Base-by-base conservation (phyloP, 2,888 invertebrate genomes). In the Maniola hyperantus region DNA sequence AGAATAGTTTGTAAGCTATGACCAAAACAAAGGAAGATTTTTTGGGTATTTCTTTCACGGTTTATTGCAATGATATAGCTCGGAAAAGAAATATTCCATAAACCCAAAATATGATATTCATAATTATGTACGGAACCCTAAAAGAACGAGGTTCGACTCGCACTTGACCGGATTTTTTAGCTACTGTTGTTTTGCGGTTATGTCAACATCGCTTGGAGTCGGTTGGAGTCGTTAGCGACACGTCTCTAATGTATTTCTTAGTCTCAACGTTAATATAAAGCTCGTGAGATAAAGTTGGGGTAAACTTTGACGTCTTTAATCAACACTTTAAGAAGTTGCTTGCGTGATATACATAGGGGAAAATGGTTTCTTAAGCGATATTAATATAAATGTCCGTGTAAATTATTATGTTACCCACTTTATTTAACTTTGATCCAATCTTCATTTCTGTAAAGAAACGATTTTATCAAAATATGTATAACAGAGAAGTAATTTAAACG, bases 291-390 rank as follows among this genome's bases (percentile, higher is more conserved):
- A 53, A 60, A 61, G 26, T 68, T 57, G 15, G 44, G 39, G 34
- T 57, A 53, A 65, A 64, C 65, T 67, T 67, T 50, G 36, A 53
- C 57, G 57, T 58, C 58, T 59, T 50, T 59, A 59, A 65, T 59
- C 65, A 65, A 65, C 64, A 55, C 53, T 42, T 61, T 57, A 57
- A 39, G 57, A 57, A 57, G 57, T 57, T 57, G 39, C 42, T 42
- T 42, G 57, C 42, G 13, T 20, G 57, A 57, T 57, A 20, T 57
- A 42, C 57, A 10, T 20, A 57, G 42, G 36, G 20, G 57, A 57
- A 57, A 20, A 57, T 39, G 55, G 55, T 57, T 39, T 57, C 57
- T 13, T 42, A 20, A 57, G 18, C 39, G 42, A 39, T 57, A 57
- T 57, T 57, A 57, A 57, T 57, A 57, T 42, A n/a, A n/a, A n/a